Evolutionary conservation across 2,797 vertebrate species (phyloP).

Genomic region (Pangasius mekongensis): DNA sequence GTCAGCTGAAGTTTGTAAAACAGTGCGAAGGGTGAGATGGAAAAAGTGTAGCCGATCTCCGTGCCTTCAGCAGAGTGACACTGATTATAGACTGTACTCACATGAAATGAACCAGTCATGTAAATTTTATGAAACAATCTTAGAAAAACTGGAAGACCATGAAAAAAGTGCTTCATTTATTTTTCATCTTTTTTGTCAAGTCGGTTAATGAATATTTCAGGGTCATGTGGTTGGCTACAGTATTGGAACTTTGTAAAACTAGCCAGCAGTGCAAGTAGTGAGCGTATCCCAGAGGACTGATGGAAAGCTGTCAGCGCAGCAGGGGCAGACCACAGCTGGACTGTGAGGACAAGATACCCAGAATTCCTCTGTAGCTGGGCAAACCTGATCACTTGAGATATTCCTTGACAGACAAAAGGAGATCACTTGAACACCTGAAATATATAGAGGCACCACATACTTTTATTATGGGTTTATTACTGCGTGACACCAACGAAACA

Average conservation of each 20-base stretch:
- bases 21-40: conserved; percentile 24
- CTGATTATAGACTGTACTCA: conserved; percentile 72
- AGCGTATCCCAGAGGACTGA: conserved; percentile 58
- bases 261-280: conserved; percentile 75
- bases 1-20: conserved; percentile 21
- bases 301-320: conserved; percentile 61
- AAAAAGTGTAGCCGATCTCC: conserved; percentile 45
- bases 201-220: conserved; percentile 81
- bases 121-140: conserved; percentile 81
- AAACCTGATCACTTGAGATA: conserved; percentile 33
- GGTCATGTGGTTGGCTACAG: conserved; percentile 70
- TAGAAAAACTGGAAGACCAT: conserved; percentile 81
- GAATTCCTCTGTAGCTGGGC: conserved; percentile 71
- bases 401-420: background rate
- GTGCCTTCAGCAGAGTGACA: conserved; percentile 47
- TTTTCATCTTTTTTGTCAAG: conserved; percentile 85
- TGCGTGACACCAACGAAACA: background rate
- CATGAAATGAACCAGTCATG: conserved; percentile 77
- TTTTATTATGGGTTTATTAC: background rate
- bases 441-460: background rate
- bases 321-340: conserved; percentile 70
- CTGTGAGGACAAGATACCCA: conserved; percentile 67
- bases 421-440: background rate
- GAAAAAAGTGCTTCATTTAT: conserved; percentile 80
- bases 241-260: conserved; percentile 79